Percentiles rank a stretch among this genome's conserved stretches.
Conservation (phyloP, 2,888 invertebrate species). For the Mimas tiliae region DNA sequence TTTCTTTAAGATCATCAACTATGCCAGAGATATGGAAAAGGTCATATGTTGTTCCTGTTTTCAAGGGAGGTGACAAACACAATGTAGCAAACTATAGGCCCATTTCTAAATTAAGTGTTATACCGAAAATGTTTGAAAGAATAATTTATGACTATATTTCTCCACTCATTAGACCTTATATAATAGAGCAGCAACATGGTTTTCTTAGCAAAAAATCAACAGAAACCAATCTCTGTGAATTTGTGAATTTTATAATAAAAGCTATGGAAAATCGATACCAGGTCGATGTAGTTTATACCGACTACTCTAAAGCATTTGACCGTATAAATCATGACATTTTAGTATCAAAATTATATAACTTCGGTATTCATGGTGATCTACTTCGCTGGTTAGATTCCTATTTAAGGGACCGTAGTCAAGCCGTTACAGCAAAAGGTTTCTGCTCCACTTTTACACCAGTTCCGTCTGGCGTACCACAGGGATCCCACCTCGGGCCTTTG, state of each 20-base stretch:
- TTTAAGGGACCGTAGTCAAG: not conserved
- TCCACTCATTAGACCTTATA: not conserved
- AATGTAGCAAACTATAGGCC: too few species aligned
- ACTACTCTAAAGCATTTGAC: not conserved
- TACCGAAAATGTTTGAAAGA: too few species aligned
- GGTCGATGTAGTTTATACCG: not conserved
- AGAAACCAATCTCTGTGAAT: not conserved
- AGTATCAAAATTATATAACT: too few species aligned
- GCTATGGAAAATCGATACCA: not conserved
- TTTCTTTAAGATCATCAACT: too few species aligned
- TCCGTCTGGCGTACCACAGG: constrained; percentile 14
- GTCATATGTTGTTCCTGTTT: too few species aligned
- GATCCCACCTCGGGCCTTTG: constrained; percentile 8
- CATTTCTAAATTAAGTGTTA: too few species aligned
- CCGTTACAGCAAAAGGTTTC: not conserved
- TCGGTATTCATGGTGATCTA: not conserved
- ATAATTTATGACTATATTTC: not conserved
- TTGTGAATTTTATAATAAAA: not conserved
- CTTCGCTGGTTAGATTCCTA: not conserved
- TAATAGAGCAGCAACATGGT: not conserved
- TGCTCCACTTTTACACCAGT: constrained; percentile 2
- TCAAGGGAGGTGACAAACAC: too few species aligned
- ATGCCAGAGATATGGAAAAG: too few species aligned
- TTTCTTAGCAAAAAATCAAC: not conserved
- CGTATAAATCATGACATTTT: not conserved